These are phyloP conservation scores for Rhea americana DNA, from an alignment of 2,113 vertebrate species.

Conservation along the genomic window DNA sequence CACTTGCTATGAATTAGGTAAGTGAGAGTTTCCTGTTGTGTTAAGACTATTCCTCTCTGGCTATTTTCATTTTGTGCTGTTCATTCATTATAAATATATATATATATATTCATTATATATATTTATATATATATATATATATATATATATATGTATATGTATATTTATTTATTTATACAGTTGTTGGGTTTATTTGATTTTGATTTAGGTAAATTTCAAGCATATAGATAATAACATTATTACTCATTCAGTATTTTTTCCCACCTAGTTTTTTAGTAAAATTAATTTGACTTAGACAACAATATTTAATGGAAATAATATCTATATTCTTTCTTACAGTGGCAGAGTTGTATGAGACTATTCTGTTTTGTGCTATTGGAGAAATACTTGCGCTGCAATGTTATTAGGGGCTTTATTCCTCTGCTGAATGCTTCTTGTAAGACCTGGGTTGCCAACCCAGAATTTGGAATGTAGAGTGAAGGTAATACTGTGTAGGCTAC, in stretches of 20 bases:
- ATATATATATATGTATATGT: no score
- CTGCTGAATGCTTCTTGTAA: background rate
- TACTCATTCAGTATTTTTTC: background rate
- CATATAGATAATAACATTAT: background rate
- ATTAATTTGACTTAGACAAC: background rate
- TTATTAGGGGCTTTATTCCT: background rate
- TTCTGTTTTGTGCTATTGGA: background rate
- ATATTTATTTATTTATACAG: no score
- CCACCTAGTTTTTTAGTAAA: background rate
- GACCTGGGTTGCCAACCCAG: background rate
- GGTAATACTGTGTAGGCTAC: background rate
- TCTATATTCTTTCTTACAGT: background rate
- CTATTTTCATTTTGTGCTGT: background rate
- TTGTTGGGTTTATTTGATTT: background rate
- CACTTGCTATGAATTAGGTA: background rate
- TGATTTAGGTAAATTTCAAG: background rate
- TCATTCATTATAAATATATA: background rate
- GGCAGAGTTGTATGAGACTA: background rate
- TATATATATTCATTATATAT: no score
- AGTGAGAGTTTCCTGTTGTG: background rate
- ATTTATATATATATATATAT: no score
- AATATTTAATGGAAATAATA: background rate
- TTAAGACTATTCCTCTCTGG: background rate
- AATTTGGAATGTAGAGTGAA: background rate
- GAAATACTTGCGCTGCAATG: background rate